Conservation (phyloP, 2,113 vertebrate species). For the Motacilla alba region DNA sequence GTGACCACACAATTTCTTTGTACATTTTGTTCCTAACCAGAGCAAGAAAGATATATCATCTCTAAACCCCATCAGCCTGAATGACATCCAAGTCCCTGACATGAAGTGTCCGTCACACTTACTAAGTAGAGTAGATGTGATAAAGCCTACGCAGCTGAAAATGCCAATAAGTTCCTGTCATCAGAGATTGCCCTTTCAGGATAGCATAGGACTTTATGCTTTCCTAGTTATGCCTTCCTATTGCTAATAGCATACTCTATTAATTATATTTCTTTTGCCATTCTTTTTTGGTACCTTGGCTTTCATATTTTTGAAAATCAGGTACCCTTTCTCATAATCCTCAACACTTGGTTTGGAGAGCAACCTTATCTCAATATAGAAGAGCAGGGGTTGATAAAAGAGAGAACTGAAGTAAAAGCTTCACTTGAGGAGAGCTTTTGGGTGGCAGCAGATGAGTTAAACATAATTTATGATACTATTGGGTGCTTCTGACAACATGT, state of each 20-base stretch:
- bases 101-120: slow-evolving; percentile 78
- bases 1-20: slow-evolving; percentile 54
- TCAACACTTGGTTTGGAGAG: not conserved
- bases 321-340: not conserved
- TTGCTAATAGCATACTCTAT: not conserved
- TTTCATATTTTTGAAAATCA: not conserved
- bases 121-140: slow-evolving; percentile 68
- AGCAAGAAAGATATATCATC: slow-evolving; percentile 61
- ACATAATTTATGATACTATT: slow-evolving; percentile 38
- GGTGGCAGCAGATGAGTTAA: not conserved
- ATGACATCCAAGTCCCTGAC: slow-evolving; percentile 66
- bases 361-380: not conserved
- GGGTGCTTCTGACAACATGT: slow-evolving; percentile 11
- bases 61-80: slow-evolving; percentile 55
- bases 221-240: slow-evolving; percentile 5
- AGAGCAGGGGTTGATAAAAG: not conserved
- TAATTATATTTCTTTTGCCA: not conserved
- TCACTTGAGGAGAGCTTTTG: not conserved
- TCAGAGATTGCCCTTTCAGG: slow-evolving; percentile 65
- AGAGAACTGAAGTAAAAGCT: not conserved
- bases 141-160: slow-evolving; percentile 79
- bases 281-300: not conserved
- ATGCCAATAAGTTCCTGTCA: slow-evolving; percentile 52
- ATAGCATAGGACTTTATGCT: not conserved
- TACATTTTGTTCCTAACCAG: slow-evolving; percentile 18